Percentiles rank a stretch among this genome's conserved stretches.
phyloP scores from a whole-genome alignment of 2,888 invertebrate species.

The Hyalella azteca region DNA sequence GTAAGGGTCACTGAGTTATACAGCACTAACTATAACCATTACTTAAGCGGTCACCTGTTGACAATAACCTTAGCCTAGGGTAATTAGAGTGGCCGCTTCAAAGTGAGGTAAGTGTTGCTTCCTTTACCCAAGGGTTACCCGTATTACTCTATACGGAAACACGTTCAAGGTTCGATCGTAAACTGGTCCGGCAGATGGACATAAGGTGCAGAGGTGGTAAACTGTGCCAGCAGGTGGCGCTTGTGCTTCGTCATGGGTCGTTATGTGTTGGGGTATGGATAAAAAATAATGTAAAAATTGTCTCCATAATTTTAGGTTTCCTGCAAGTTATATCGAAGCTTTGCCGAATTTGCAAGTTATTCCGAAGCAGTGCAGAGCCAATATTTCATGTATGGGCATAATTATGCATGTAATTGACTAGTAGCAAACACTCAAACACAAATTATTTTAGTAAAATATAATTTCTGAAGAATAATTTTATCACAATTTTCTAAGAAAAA shows the following conservation, averaged over 20 bases:
- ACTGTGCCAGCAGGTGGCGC: slow-evolving; percentile 6
- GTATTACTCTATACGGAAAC: no score
- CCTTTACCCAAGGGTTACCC: neutral
- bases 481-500: no score
- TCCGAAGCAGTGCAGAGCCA: no score
- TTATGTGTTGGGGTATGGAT: neutral
- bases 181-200: neutral
- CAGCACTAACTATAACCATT: slow-evolving; percentile 30
- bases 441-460: no score
- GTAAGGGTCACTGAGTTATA: slow-evolving; percentile 1
- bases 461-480: no score
- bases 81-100: neutral
- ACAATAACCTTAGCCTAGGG: slow-evolving; percentile 13
- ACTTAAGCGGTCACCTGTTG: slow-evolving; percentile 31
- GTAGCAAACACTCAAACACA: no score
- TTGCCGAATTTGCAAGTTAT: no score
- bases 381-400: no score
- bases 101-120: neutral
- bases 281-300: no score
- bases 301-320: no score
- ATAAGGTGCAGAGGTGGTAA: neutral
- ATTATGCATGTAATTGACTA: no score
- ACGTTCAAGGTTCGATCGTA: neutral
- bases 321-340: no score
- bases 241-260: neutral